phyloP scores from a whole-genome alignment of 2,113 vertebrate genomes.

The Cichladusa arquata region DNA sequence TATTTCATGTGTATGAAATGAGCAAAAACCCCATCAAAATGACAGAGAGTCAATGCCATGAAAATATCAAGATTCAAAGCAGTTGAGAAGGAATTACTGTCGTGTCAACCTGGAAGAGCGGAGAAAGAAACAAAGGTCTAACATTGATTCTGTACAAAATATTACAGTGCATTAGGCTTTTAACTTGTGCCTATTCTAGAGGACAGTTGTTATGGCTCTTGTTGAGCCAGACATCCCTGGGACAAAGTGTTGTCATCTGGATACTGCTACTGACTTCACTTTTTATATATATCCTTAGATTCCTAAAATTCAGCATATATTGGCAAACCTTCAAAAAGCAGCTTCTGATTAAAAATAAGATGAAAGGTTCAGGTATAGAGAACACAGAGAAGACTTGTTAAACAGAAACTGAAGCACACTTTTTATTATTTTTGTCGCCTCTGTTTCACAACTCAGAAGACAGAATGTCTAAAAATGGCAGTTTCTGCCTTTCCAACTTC shows the following conservation, averaged over 20 bases:
- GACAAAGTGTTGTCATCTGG: not conserved
- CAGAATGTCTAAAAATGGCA: not conserved
- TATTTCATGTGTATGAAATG: not conserved
- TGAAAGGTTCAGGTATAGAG: not conserved
- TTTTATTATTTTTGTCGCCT: not conserved
- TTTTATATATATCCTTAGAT: not conserved
- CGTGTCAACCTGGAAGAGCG: not conserved
- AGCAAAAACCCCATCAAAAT: not conserved
- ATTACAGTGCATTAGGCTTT: not conserved
- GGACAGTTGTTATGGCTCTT: not conserved
- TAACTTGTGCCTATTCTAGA: not conserved
- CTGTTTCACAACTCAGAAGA: not conserved
- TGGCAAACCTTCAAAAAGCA: not conserved
- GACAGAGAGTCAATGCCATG: not conserved
- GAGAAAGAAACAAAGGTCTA: not conserved
- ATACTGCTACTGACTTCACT: not conserved
- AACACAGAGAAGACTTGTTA: not conserved
- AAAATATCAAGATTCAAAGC: not conserved
- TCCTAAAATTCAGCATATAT: not conserved
- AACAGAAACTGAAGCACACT: not conserved
- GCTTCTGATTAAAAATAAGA: not conserved
- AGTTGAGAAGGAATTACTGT: not conserved
- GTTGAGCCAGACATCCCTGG: not conserved
- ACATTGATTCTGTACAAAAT: not conserved
- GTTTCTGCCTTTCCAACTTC: conserved; percentile 1